Conservation (phyloP, 2,113 vertebrate species). For the Ploceus nigricollis region DNA sequence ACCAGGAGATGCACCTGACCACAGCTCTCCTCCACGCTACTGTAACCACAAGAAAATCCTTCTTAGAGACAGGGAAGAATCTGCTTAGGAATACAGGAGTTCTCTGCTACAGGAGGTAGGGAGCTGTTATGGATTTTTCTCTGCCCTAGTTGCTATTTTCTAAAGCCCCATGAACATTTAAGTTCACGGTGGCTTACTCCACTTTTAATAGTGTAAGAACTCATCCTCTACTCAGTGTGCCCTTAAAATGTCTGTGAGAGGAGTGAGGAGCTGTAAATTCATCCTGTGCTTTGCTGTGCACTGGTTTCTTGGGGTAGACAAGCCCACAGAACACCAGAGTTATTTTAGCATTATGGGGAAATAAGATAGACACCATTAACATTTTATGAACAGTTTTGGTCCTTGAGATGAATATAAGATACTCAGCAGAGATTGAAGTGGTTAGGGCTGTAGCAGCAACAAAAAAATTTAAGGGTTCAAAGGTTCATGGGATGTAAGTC, state of each 20-base stretch:
- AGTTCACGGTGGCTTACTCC: conserved; percentile 17
- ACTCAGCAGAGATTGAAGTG: background rate
- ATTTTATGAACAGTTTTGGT: conserved; percentile 28
- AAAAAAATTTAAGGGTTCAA: conserved; percentile 6
- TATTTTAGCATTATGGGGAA: conserved; percentile 38
- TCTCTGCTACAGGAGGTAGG: background rate
- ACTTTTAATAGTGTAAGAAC: background rate
- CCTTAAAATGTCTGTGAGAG: conserved; percentile 5
- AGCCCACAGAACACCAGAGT: conserved; percentile 20
- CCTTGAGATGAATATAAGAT: background rate
- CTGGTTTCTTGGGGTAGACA: background rate
- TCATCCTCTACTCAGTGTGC: background rate
- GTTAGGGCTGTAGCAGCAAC: background rate
- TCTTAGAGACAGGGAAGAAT: background rate
- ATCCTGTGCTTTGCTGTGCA: background rate
- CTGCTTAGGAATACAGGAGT: background rate
- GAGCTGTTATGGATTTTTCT: conserved; percentile 1
- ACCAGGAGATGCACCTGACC: background rate
- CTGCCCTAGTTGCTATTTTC: conserved; percentile 8
- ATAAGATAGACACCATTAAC: conserved; percentile 42
- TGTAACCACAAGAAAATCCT: background rate
- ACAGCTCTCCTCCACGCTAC: background rate
- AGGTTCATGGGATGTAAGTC: conserved; percentile 1
- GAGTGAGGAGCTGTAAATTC: conserved; percentile 16
- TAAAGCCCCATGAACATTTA: background rate